Evolutionary conservation across 2,113 vertebrate genomes (phyloP).

Genomic region (Tenebrosternarchus preto): DNA sequence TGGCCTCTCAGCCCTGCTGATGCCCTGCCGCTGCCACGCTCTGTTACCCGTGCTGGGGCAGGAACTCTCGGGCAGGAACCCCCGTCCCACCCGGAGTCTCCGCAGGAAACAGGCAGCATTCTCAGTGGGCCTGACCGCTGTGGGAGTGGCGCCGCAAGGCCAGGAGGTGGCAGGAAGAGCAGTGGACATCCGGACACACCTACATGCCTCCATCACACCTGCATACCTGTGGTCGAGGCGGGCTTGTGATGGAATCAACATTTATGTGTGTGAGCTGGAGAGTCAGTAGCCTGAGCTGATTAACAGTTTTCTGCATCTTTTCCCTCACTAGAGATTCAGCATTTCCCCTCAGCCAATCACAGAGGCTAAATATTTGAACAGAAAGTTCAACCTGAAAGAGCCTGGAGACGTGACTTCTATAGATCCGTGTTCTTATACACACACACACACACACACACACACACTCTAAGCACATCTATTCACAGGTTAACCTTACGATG

Average conservation of each 20-base stretch:
- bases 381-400: neutral
- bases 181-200: too few relatives aligned
- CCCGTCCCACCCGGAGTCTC: neutral
- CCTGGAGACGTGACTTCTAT: neutral
- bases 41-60: too few relatives aligned
- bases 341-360: neutral
- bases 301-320: constrained; percentile 49
- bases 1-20: constrained; percentile 60
- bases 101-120: too few relatives aligned
- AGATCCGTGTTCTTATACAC: neutral
- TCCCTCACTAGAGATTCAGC: neutral
- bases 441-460: constrained; percentile 5
- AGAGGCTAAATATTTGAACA: constrained; percentile 13
- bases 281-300: constrained; percentile 31
- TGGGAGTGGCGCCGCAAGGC: too few relatives aligned
- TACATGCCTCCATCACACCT: constrained; percentile 72
- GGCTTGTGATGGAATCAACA: constrained; percentile 47
- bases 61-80: neutral
- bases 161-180: constrained; percentile 31
- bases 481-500: constrained; percentile 13
- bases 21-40: constrained; percentile 63
- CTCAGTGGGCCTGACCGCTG: too few relatives aligned
- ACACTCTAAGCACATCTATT: neutral
- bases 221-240: constrained; percentile 64
- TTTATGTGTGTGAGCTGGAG: neutral